Percentiles rank a stretch among this genome's conserved stretches.
Evolutionary conservation across 2,888 invertebrate genomes (phyloP).

Genomic region (Neoitamus cyanurus): DNA sequence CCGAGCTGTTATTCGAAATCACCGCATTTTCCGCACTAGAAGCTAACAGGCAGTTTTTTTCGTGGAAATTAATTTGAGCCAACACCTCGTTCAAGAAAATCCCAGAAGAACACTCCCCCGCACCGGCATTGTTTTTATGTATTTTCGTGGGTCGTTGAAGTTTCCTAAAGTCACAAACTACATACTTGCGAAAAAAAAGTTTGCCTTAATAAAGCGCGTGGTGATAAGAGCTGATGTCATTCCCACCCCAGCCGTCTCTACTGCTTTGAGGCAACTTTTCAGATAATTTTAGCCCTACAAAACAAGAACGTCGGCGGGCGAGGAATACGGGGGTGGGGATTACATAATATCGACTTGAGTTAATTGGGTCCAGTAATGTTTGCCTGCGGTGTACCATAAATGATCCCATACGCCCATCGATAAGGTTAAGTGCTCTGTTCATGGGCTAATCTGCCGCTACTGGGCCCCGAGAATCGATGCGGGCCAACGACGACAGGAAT

Average conservation of each 20-base stretch:
- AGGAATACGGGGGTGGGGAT: background rate
- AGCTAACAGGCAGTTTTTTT: background rate
- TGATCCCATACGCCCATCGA: conserved; percentile 12
- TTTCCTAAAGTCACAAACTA: background rate
- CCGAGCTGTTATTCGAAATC: too few relatives aligned
- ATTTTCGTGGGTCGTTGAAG: background rate
- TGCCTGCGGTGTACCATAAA: conserved; percentile 21
- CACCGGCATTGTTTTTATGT: background rate
- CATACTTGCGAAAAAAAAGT: background rate
- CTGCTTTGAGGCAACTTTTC: background rate
- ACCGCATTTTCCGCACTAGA: too few relatives aligned
- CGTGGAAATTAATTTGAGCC: background rate
- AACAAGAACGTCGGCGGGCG: background rate
- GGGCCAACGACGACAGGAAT: conserved; percentile 15
- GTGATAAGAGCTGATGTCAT: background rate
- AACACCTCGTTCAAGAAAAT: background rate
- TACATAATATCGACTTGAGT: conserved; percentile 4
- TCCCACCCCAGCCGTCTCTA: background rate
- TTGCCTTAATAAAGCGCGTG: background rate
- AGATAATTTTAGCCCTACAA: background rate
- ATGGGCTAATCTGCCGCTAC: background rate
- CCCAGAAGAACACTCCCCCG: background rate
- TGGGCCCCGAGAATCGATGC: conserved; percentile 3
- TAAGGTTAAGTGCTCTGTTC: conserved; percentile 24
- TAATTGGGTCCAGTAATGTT: conserved; percentile 22